Evolutionary conservation across 2,888 invertebrate species (phyloP).

Genomic region (Pemphredon lugubris): DNA sequence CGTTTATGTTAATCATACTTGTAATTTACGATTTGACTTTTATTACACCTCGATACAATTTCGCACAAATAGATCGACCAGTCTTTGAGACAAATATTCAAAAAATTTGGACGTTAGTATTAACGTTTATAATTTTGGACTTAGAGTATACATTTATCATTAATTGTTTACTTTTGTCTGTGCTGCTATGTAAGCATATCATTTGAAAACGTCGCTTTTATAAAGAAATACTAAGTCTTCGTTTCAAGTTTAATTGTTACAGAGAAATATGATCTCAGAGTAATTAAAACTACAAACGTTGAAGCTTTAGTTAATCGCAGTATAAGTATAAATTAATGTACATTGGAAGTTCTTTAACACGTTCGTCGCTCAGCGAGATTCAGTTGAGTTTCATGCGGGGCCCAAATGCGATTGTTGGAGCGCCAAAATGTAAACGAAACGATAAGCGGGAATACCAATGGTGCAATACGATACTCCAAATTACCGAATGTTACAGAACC

Average conservation of each 20-base stretch:
- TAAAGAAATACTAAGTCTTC: constrained; percentile 22
- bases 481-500: too few species aligned
- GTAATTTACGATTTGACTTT: constrained; percentile 12
- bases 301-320: constrained; percentile 37
- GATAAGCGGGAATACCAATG: too few species aligned
- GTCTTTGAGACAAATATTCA: constrained; percentile 10
- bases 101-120: constrained; percentile 3
- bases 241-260: constrained; percentile 32
- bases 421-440: too few species aligned
- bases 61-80: constrained; percentile 31
- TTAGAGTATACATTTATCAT: constrained; percentile 13
- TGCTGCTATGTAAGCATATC: constrained; percentile 4
- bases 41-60: constrained; percentile 5
- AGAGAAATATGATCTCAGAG: constrained; percentile 37
- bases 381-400: too few species aligned
- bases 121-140: constrained; percentile 3
- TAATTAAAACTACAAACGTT: constrained; percentile 9
- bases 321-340: constrained; percentile 46
- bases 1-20: constrained; percentile 27
- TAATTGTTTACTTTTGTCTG: constrained; percentile 14
- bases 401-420: too few species aligned
- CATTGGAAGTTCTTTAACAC: constrained; percentile 26
- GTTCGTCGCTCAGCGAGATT: too few species aligned
- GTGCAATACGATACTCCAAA: too few species aligned
- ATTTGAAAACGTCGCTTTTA: background rate